A percentile compares a stretch with the other conserved stretches of the same genome.
Evolutionary conservation across 2,113 vertebrate genomes (phyloP).

Genomic region (Myrmecophaga tridactyla): DNA sequence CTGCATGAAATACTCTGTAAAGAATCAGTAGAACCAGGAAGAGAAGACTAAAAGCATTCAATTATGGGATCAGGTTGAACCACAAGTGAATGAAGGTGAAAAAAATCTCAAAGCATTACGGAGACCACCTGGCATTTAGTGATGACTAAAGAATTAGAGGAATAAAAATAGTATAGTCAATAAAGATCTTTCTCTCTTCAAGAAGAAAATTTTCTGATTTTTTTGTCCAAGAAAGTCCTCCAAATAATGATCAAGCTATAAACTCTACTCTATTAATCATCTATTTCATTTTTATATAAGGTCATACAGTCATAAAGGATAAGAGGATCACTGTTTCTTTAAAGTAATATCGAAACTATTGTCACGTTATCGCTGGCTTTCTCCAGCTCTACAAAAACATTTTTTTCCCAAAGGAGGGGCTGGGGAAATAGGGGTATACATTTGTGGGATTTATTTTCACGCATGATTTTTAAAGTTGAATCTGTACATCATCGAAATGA

Average conservation of each 20-base stretch:
- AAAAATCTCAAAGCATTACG: not conserved
- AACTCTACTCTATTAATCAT: not conserved
- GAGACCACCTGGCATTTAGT: not conserved
- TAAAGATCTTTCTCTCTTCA: not conserved
- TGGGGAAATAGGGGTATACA: not conserved
- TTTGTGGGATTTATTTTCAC: not conserved
- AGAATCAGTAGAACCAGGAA: not conserved
- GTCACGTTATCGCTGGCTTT: not conserved
- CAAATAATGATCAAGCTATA: not conserved
- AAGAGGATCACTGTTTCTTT: not conserved
- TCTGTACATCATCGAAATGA: not conserved
- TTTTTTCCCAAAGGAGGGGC: not conserved
- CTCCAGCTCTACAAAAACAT: not conserved
- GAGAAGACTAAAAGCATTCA: constrained; percentile 10
- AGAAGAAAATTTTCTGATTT: not conserved
- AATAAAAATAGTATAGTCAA: not conserved
- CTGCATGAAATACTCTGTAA: not conserved
- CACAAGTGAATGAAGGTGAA: not conserved
- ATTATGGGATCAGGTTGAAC: not conserved
- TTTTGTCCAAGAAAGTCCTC: not conserved
- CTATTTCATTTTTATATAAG: constrained; percentile 23
- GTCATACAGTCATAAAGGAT: not conserved
- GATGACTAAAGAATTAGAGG: not conserved
- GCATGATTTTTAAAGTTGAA: not conserved
- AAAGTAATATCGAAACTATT: not conserved